phyloP scores from a whole-genome alignment of 2,888 invertebrate genomes.

The Odontomyia ornata region DNA sequence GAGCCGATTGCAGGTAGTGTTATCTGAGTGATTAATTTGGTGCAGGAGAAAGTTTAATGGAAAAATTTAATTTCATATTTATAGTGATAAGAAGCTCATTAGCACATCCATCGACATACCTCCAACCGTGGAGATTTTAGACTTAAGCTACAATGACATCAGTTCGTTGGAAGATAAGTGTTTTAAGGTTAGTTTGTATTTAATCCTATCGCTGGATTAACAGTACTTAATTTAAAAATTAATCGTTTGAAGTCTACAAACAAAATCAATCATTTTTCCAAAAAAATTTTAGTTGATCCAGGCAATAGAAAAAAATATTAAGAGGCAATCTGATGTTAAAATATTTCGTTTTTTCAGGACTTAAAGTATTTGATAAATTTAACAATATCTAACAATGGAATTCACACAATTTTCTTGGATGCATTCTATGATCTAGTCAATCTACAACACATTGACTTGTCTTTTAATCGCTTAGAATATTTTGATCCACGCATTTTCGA shows the following conservation, averaged over 20 bases:
- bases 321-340: too few relatives aligned
- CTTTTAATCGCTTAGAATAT: slow-evolving; percentile 70
- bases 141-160: slow-evolving; percentile 71
- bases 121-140: slow-evolving; percentile 68
- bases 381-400: slow-evolving; percentile 67
- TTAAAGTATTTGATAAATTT: slow-evolving; percentile 57
- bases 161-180: slow-evolving; percentile 69
- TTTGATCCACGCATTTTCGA: slow-evolving; percentile 67
- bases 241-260: too few relatives aligned
- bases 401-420: slow-evolving; percentile 71
- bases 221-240: background rate
- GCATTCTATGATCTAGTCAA: slow-evolving; percentile 68
- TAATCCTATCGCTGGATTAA: too few relatives aligned
- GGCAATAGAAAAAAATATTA: too few relatives aligned
- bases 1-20: slow-evolving; percentile 60
- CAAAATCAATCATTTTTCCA: too few relatives aligned
- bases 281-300: too few relatives aligned
- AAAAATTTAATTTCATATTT: background rate
- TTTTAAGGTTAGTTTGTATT: slow-evolving; percentile 67
- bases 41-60: background rate
- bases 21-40: background rate
- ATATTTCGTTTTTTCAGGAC: slow-evolving; percentile 52
- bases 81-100: slow-evolving; percentile 69
- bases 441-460: slow-evolving; percentile 68
- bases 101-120: slow-evolving; percentile 70